These are phyloP conservation scores for Ophion ventricosus DNA, from an alignment of 2,888 invertebrate species.

Conservation along the genomic window DNA sequence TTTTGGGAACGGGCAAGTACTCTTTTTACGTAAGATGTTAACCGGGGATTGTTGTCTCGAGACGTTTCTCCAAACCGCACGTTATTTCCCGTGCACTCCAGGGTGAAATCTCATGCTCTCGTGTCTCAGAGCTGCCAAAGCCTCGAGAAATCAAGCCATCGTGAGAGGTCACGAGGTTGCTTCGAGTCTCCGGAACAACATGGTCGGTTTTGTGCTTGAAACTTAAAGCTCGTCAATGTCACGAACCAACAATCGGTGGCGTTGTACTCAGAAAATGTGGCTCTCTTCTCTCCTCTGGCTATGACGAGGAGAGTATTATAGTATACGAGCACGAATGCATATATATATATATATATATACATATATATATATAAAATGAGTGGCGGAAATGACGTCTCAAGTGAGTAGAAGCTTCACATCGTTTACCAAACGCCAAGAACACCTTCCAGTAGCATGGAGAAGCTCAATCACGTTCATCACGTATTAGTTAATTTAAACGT, in stretches of 20 bases:
- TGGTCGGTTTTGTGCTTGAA: constrained; percentile 28
- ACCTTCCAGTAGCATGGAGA: background rate
- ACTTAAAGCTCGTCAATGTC: constrained; percentile 61
- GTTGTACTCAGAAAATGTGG: constrained; percentile 36
- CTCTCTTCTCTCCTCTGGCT: background rate
- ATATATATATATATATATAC: background rate
- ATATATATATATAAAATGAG: background rate
- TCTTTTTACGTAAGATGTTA: constrained; percentile 6
- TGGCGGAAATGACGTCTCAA: constrained; percentile 24
- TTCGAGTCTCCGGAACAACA: constrained; percentile 36
- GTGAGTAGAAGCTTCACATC: background rate
- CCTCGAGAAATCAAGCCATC: constrained; percentile 8
- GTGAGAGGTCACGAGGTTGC: constrained; percentile 6
- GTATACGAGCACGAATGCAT: background rate
- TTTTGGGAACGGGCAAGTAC: background rate
- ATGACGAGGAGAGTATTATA: background rate
- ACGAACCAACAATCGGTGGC: constrained; percentile 56
- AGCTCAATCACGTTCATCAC: background rate
- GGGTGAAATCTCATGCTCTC: background rate
- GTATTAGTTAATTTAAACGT: too few relatives aligned
- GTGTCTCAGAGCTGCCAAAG: constrained; percentile 14
- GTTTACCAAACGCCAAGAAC: constrained; percentile 14
- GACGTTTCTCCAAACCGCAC: constrained; percentile 13
- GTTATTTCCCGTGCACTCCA: constrained; percentile 39
- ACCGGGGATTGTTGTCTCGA: constrained; percentile 9